Conservation (phyloP, 1,140 invertebrate genomes). For the Manduca sexta region DNA sequence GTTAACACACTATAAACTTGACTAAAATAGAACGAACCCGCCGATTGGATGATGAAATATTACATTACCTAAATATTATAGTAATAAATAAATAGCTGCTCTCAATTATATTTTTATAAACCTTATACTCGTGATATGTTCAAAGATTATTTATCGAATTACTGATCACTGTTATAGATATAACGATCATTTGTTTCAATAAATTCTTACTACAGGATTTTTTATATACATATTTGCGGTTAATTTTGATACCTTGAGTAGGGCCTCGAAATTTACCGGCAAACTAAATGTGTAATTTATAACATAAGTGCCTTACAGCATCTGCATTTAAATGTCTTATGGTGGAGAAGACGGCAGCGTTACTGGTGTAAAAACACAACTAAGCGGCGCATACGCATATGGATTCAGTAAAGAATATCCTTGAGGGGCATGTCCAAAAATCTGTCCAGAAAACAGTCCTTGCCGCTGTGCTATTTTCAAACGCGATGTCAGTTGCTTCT, state of each 20-base stretch:
- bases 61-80: too few relatives aligned
- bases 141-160: too few relatives aligned
- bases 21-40: conserved; percentile 21
- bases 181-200: too few relatives aligned
- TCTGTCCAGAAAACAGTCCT: conserved; percentile 81
- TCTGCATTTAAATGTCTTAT: conserved; percentile 11
- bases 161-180: too few relatives aligned
- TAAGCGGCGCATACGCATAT: conserved; percentile 65
- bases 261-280: too few relatives aligned
- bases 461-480: conserved; percentile 91
- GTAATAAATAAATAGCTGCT: not conserved
- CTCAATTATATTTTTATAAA: not conserved
- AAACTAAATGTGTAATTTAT: too few relatives aligned
- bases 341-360: conserved; percentile 57
- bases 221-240: too few relatives aligned
- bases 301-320: too few relatives aligned
- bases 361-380: conserved; percentile 72
- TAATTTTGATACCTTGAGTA: too few relatives aligned
- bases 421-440: conserved; percentile 77
- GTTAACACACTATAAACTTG: conserved; percentile 38
- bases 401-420: conserved; percentile 75
- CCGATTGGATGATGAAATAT: conserved; percentile 8
- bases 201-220: too few relatives aligned
- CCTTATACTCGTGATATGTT: too few relatives aligned
- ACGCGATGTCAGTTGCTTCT: conserved; percentile 93